These are phyloP conservation scores for Agelaius tricolor DNA, from an alignment of 2,113 vertebrate genomes.

Conservation along the genomic window DNA sequence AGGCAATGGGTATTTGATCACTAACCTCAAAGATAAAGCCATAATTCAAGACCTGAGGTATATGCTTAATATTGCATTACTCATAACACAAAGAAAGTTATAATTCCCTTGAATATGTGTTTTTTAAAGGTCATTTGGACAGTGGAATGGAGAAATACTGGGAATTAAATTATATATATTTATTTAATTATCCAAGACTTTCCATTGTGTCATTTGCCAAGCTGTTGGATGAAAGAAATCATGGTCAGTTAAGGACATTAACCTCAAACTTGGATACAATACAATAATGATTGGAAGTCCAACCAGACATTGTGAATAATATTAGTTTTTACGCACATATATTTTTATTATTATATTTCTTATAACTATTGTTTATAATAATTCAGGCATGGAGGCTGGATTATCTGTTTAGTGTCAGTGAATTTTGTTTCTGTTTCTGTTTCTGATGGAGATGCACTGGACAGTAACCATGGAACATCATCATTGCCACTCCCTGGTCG, in stretches of 20 bases:
- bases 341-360: not conserved
- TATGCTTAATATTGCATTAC: conserved; percentile 17
- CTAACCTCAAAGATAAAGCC: conserved; percentile 18
- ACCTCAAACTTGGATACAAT: not conserved
- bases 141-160: not conserved
- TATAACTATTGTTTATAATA: not conserved
- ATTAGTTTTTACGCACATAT: not conserved
- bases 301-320: not conserved
- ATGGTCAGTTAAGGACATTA: not conserved
- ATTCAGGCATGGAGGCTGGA: not conserved
- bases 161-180: not conserved
- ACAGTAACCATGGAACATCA: not conserved
- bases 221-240: not conserved
- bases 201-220: not conserved
- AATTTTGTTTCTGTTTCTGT: not conserved
- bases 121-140: not conserved
- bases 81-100: not conserved
- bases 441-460: not conserved
- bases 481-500: not conserved
- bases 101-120: not conserved
- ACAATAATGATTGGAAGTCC: not conserved
- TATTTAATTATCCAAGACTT: not conserved
- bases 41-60: not conserved
- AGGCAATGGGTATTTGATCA: conserved; percentile 56
- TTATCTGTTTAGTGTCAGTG: not conserved